phyloP scores from a whole-genome alignment of 2,888 invertebrate species.

The Agrenia bidenticulata region DNA sequence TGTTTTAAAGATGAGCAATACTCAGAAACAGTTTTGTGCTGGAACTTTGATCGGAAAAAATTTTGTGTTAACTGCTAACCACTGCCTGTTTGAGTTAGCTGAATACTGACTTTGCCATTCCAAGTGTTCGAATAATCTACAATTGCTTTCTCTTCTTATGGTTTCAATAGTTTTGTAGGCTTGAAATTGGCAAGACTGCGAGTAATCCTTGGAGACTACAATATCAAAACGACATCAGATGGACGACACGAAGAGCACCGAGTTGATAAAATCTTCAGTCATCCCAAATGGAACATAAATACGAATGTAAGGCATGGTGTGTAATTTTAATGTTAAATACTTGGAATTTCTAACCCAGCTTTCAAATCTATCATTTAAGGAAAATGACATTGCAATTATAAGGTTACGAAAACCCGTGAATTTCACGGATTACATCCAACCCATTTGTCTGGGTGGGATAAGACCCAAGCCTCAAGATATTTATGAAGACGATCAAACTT shows the following conservation, averaged over 20 bases:
- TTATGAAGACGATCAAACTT: neutral
- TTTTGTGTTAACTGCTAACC: neutral
- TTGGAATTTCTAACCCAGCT: too few relatives aligned
- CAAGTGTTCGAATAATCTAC: too few relatives aligned
- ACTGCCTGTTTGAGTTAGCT: neutral
- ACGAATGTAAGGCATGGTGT: slow-evolving; percentile 8
- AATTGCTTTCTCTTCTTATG: too few relatives aligned
- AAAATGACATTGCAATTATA: slow-evolving; percentile 76
- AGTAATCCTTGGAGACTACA: slow-evolving; percentile 77
- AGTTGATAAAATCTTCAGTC: slow-evolving; percentile 57
- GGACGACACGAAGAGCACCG: slow-evolving; percentile 74
- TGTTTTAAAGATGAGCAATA: neutral
- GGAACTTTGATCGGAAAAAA: neutral
- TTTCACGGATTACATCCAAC: slow-evolving; percentile 70
- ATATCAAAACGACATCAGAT: slow-evolving; percentile 74
- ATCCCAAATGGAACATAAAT: neutral
- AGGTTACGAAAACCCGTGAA: slow-evolving; percentile 75
- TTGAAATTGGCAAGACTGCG: slow-evolving; percentile 71
- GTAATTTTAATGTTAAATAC: too few relatives aligned
- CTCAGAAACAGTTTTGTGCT: neutral
- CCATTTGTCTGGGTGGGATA: slow-evolving; percentile 66
- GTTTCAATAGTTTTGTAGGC: neutral
- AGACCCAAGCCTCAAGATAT: neutral
- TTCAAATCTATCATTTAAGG: slow-evolving; percentile 75
- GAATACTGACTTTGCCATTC: too few relatives aligned